Evolutionary conservation across 2,888 invertebrate species (phyloP).

Genomic region (Pachydiplax longipennis): DNA sequence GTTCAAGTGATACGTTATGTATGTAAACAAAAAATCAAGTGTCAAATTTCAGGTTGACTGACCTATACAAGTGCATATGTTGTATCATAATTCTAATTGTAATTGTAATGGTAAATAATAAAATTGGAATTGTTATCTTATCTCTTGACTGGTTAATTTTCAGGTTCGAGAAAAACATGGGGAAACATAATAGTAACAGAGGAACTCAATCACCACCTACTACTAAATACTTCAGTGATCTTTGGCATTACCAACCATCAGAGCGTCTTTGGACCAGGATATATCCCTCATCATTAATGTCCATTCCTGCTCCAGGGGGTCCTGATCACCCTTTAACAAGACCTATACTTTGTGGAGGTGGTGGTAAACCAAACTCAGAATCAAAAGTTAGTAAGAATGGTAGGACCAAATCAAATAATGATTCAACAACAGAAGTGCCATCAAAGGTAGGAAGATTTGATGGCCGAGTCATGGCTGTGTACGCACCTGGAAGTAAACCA

Average conservation of each 20-base stretch:
- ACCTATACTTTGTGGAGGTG: slow-evolving; percentile 25
- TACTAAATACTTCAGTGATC: slow-evolving; percentile 8
- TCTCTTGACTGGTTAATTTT: background rate
- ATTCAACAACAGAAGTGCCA: background rate
- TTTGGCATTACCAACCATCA: slow-evolving; percentile 36
- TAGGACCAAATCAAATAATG: background rate
- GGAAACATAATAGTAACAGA: background rate
- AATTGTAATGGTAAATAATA: background rate
- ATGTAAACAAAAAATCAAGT: too few species aligned
- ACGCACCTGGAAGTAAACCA: slow-evolving; percentile 27
- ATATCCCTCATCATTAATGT: slow-evolving; percentile 5
- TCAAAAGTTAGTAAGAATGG: background rate
- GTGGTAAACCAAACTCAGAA: background rate
- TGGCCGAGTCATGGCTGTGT: slow-evolving; percentile 20
- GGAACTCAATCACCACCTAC: background rate
- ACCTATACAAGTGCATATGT: too few species aligned
- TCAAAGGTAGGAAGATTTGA: background rate
- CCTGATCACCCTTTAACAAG: slow-evolving; percentile 22
- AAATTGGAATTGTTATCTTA: background rate
- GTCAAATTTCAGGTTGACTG: too few species aligned
- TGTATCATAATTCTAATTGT: too few species aligned
- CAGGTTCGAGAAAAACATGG: slow-evolving; percentile 11
- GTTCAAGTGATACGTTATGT: too few species aligned
- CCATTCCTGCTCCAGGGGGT: slow-evolving; percentile 11
- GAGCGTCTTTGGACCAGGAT: slow-evolving; percentile 9